Conservation (phyloP, 1,140 invertebrate genomes). For the Microplitis demolitor region DNA sequence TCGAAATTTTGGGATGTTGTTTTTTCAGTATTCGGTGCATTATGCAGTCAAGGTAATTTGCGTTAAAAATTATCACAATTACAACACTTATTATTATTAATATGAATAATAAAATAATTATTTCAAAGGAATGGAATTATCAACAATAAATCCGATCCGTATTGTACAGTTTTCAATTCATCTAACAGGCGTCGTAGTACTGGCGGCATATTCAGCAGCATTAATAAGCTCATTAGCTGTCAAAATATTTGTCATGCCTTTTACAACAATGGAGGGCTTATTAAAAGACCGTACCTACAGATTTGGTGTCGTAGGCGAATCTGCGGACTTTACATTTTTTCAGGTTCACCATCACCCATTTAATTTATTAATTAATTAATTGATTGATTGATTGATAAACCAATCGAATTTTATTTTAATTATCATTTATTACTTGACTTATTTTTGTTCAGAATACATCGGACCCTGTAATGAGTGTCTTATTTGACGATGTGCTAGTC, state of each 20-base stretch:
- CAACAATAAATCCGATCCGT: slow-evolving; percentile 45
- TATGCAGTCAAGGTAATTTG: slow-evolving; percentile 50
- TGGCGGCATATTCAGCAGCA: slow-evolving; percentile 58
- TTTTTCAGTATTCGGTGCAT: slow-evolving; percentile 47
- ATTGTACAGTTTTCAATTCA: slow-evolving; percentile 51
- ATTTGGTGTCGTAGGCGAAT: slow-evolving; percentile 49
- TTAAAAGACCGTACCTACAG: slow-evolving; percentile 51
- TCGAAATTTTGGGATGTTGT: slow-evolving; percentile 41
- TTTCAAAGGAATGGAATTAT: slow-evolving; percentile 45
- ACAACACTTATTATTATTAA: background rate
- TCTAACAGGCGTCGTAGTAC: slow-evolving; percentile 51
- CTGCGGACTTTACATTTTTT: slow-evolving; percentile 54
- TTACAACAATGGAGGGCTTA: slow-evolving; percentile 57
- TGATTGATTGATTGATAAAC: too few species aligned
- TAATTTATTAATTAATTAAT: too few species aligned
- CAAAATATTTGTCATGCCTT: slow-evolving; percentile 53
- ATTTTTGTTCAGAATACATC: slow-evolving; percentile 42
- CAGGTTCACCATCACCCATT: slow-evolving; percentile 35
- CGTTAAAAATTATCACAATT: too few species aligned
- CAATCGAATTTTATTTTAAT: too few species aligned
- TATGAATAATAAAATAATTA: background rate
- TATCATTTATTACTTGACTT: background rate
- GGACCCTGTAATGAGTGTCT: slow-evolving; percentile 39
- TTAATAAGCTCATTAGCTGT: slow-evolving; percentile 56
- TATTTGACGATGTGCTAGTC: slow-evolving; percentile 45